Percentiles rank a stretch among this genome's conserved stretches.
phyloP scores from a whole-genome alignment of 2,888 invertebrate species.

The Drosophila monieri region DNA sequence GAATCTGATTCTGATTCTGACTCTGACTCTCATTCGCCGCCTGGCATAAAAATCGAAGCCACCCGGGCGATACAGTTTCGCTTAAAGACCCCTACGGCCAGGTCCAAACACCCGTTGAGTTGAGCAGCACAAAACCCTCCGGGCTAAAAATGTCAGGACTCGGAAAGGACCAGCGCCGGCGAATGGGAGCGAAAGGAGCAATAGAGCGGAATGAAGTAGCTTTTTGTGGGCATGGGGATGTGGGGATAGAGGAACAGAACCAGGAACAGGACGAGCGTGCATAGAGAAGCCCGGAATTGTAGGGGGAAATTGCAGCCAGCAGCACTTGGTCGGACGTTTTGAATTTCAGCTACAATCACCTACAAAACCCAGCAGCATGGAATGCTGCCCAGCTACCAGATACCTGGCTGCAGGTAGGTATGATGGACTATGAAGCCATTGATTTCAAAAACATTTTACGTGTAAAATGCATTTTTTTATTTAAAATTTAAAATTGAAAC shows the following conservation, averaged over 20 bases:
- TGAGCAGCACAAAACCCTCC: conserved; percentile 6
- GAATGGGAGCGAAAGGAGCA: conserved; percentile 20
- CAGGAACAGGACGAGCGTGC: not conserved
- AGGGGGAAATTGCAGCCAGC: conserved; percentile 52
- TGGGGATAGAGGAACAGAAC: not conserved
- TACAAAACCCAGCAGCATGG: not conserved
- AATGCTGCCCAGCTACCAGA: conserved; percentile 22
- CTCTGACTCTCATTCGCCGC: not conserved
- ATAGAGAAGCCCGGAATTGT: not conserved
- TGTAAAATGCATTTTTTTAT: too few species aligned
- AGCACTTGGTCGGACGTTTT: conserved; percentile 62
- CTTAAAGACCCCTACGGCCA: conserved; percentile 11
- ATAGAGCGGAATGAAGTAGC: conserved; percentile 11
- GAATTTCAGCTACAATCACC: conserved; percentile 54
- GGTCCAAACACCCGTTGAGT: not conserved
- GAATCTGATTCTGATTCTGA: not conserved
- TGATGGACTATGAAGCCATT: not conserved
- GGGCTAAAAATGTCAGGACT: conserved; percentile 6
- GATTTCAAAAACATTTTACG: too few species aligned
- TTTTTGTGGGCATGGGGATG: conserved; percentile 1
- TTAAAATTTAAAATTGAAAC: not conserved
- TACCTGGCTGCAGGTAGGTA: not conserved
- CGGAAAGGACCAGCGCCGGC: conserved; percentile 12
- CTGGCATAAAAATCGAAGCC: conserved; percentile 17
- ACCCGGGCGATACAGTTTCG: conserved; percentile 19